A percentile compares a stretch with the other conserved stretches of the same genome.
Conservation (phyloP, 2,888 invertebrate species). For the Lasiommata megera region DNA sequence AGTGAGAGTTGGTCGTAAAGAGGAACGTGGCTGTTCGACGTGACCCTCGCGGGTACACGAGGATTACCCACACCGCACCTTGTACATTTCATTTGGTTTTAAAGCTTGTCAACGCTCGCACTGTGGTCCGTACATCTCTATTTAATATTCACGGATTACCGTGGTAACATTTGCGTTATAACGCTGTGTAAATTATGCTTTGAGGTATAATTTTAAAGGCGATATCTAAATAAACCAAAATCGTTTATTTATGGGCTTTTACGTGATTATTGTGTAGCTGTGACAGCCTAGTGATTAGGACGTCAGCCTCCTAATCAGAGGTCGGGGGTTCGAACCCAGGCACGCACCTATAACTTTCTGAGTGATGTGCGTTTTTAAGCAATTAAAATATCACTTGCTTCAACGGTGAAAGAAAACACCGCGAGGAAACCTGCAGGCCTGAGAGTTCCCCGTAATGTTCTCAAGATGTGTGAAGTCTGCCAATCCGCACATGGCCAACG, state of each 20-base stretch:
- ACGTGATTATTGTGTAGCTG: too few species aligned
- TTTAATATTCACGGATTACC: conserved; percentile 60
- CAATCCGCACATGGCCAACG: too few species aligned
- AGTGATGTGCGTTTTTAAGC: too few species aligned
- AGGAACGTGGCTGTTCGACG: conserved; percentile 54
- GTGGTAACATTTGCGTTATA: conserved; percentile 13
- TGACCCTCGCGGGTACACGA: conserved; percentile 49
- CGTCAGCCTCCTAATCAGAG: too few species aligned
- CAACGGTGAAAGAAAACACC: too few species aligned
- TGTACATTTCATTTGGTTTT: conserved; percentile 57
- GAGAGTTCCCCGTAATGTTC: too few species aligned
- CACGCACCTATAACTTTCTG: too few species aligned
- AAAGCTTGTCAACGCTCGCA: conserved; percentile 71
- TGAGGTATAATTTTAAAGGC: not conserved
- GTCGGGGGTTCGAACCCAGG: too few species aligned
- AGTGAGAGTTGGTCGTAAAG: conserved; percentile 50
- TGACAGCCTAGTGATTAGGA: too few species aligned
- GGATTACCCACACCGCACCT: conserved; percentile 69
- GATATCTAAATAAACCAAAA: not conserved
- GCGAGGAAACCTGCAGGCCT: too few species aligned
- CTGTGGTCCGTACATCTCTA: conserved; percentile 56
- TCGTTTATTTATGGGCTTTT: not conserved
- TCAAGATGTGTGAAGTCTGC: too few species aligned
- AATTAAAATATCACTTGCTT: too few species aligned
- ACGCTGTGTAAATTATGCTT: conserved; percentile 4